phyloP scores from a whole-genome alignment of 2,113 vertebrate genomes.

The Triplophysa siluroides region DNA sequence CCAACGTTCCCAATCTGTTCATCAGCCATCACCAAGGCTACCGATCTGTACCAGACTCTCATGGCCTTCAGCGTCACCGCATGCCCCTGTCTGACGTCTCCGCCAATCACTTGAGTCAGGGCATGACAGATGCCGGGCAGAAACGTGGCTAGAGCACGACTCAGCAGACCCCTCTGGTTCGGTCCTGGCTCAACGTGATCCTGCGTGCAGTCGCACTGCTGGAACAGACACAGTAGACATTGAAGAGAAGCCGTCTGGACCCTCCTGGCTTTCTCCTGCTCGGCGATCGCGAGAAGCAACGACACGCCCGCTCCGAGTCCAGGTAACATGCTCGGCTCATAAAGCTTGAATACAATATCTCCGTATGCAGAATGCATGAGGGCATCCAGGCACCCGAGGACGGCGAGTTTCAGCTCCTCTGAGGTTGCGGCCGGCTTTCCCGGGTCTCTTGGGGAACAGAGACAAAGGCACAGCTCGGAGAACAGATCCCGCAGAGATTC shows the following conservation, averaged over 20 bases:
- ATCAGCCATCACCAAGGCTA: slow-evolving; percentile 84
- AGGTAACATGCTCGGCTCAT: slow-evolving; percentile 80
- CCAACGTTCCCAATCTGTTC: slow-evolving; percentile 70
- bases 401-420: slow-evolving; percentile 84
- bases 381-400: slow-evolving; percentile 76
- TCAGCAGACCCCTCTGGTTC: slow-evolving; percentile 66
- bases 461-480: slow-evolving; percentile 85
- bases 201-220: slow-evolving; percentile 82
- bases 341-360: slow-evolving; percentile 79
- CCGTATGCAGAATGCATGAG: slow-evolving; percentile 83
- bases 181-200: slow-evolving; percentile 62
- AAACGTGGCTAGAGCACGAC: slow-evolving; percentile 85
- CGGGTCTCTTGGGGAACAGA: slow-evolving; percentile 72
- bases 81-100: slow-evolving; percentile 88
- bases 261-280: slow-evolving; percentile 81
- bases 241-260: slow-evolving; percentile 80
- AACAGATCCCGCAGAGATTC: slow-evolving; percentile 84
- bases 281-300: slow-evolving; percentile 80
- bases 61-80: slow-evolving; percentile 76
- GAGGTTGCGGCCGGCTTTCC: slow-evolving; percentile 69
- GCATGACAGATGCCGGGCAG: slow-evolving; percentile 86
- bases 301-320: slow-evolving; percentile 86
- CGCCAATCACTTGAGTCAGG: slow-evolving; percentile 79
- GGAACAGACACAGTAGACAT: slow-evolving; percentile 80
- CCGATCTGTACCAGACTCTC: slow-evolving; percentile 76